Conservation (phyloP, 1,140 invertebrate genomes). For the Nasonia giraulti region DNA sequence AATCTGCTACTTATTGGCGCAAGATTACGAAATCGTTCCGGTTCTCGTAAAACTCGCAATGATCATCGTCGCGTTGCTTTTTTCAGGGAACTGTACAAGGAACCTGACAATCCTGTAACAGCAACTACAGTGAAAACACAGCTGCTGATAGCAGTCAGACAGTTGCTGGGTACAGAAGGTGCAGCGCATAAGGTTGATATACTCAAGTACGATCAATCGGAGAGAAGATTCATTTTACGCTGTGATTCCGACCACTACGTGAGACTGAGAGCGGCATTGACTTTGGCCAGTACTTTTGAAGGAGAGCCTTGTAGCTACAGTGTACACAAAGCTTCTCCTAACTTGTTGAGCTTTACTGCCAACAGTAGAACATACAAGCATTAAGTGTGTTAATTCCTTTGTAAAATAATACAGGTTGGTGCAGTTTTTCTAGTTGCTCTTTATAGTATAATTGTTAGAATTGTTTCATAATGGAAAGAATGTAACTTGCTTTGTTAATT, state of each 20-base stretch:
- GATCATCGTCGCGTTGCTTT: conserved; percentile 13
- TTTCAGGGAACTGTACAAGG: conserved; percentile 74
- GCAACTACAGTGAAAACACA: conserved; percentile 76
- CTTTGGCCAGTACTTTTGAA: conserved; percentile 75
- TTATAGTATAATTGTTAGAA: neutral
- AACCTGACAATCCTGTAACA: conserved; percentile 67
- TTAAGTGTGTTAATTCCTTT: conserved; percentile 32
- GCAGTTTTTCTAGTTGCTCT: neutral
- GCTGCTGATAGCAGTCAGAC: conserved; percentile 74
- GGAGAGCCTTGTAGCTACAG: conserved; percentile 74
- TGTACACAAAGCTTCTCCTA: conserved; percentile 75
- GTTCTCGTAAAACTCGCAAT: conserved; percentile 15
- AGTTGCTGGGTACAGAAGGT: conserved; percentile 78
- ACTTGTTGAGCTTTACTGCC: conserved; percentile 66
- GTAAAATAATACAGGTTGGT: conserved; percentile 13
- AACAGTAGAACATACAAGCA: conserved; percentile 68
- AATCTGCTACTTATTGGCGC: conserved; percentile 16
- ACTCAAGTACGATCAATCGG: conserved; percentile 74
- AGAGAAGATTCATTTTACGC: conserved; percentile 74
- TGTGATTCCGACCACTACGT: conserved; percentile 76
- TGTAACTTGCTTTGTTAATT: neutral
- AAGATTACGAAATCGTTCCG: conserved; percentile 26
- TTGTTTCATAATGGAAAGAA: neutral
- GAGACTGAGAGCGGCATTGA: conserved; percentile 76
- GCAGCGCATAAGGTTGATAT: conserved; percentile 75